Evolutionary conservation across 2,113 vertebrate species (phyloP).

Genomic region (Archilochus colubris): DNA sequence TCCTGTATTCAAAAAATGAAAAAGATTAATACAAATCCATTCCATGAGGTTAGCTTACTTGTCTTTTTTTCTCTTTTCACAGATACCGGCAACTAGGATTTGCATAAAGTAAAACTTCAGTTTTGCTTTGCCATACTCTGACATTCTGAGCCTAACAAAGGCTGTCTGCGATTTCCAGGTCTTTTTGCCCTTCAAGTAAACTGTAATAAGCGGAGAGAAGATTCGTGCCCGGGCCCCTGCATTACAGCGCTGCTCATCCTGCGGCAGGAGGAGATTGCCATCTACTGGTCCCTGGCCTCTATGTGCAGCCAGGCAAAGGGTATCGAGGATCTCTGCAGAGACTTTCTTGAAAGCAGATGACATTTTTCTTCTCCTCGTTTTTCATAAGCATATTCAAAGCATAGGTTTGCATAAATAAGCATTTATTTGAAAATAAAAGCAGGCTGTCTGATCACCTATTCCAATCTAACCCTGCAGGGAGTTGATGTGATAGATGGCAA

Average conservation of each 20-base stretch:
- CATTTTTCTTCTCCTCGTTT: neutral
- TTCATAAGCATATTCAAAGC: neutral
- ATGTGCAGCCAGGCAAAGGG: neutral
- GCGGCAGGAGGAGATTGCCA: slow-evolving; percentile 70
- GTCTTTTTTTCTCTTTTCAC: slow-evolving; percentile 17
- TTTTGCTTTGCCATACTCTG: slow-evolving; percentile 61
- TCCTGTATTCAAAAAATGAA: slow-evolving; percentile 49
- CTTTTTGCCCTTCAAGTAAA: slow-evolving; percentile 73
- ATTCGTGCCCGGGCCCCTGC: neutral
- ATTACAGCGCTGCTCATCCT: neutral
- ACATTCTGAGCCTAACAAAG: slow-evolving; percentile 76
- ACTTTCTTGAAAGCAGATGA: neutral
- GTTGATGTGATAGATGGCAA: neutral
- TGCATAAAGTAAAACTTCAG: slow-evolving; percentile 55
- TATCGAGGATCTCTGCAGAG: neutral
- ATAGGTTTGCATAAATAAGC: neutral
- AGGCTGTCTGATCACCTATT: neutral
- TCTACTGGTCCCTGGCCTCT: slow-evolving; percentile 58
- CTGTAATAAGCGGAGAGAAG: slow-evolving; percentile 55
- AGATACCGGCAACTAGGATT: slow-evolving; percentile 40
- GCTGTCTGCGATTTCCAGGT: slow-evolving; percentile 71
- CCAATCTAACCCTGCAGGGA: neutral
- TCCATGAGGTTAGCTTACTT: neutral
- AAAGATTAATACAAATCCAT: slow-evolving; percentile 32
- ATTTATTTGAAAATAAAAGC: neutral